Conservation (phyloP, 1,140 invertebrate species). For the Melanaphis sacchari region DNA sequence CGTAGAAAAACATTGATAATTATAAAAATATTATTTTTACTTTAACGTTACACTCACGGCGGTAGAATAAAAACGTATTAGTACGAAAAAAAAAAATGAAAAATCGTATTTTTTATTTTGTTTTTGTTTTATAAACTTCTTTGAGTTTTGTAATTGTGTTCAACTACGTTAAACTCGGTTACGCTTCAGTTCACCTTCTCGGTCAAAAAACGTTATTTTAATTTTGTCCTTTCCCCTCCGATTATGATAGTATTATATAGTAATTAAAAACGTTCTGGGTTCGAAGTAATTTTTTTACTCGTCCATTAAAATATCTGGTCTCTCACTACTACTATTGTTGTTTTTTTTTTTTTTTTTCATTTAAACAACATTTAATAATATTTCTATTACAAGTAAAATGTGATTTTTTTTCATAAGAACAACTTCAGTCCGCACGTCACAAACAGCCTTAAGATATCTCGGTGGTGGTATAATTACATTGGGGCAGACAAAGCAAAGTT, state of each 20-base stretch:
- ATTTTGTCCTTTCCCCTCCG: neutral
- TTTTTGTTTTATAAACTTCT: constrained; percentile 29
- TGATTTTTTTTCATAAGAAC: neutral
- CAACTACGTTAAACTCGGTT: constrained; percentile 38
- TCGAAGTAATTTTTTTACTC: neutral
- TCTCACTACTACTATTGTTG: neutral
- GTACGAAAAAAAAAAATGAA: neutral
- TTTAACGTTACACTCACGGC: neutral
- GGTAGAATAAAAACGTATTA: constrained; percentile 14
- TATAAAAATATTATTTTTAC: neutral
- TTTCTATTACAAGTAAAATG: neutral
- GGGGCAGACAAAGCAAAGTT: neutral
- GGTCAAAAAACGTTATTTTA: constrained; percentile 25
- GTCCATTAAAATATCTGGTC: neutral
- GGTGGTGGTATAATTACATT: neutral
- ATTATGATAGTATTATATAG: constrained; percentile 25
- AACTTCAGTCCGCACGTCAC: neutral
- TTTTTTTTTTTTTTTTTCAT: neutral
- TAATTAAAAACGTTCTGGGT: constrained; percentile 31
- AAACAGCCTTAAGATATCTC: neutral
- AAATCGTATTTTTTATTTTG: neutral
- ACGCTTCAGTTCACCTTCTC: constrained; percentile 15
- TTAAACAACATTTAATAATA: neutral
- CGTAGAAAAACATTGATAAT: neutral
- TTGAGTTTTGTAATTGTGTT: constrained; percentile 24